Conservation (phyloP, 2,797 vertebrate genomes). For the Sciurus vulgaris region DNA sequence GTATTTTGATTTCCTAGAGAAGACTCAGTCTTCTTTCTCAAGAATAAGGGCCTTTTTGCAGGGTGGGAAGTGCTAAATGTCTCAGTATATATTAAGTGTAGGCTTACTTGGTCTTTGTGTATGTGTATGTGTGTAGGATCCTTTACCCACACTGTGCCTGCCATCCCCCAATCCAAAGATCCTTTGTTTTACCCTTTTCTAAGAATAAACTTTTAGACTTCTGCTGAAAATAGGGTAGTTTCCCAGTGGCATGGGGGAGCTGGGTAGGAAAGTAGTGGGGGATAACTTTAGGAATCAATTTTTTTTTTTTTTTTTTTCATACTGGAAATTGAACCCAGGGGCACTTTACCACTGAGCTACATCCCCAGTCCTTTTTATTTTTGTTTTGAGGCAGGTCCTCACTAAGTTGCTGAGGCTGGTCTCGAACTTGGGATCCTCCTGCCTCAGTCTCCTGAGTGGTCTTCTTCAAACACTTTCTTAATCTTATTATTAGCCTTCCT, state of each 20-base stretch:
- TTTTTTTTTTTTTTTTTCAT: too few relatives aligned
- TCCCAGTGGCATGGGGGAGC: neutral
- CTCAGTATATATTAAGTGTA: neutral
- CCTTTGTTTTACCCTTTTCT: slow-evolving; percentile 39
- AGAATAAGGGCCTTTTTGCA: neutral
- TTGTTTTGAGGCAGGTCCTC: too few relatives aligned
- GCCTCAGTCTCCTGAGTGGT: too few relatives aligned
- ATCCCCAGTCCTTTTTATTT: too few relatives aligned
- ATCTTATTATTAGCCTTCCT: neutral
- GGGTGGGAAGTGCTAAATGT: neutral
- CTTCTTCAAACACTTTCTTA: neutral
- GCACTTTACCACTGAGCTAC: too few relatives aligned
- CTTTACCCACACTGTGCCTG: neutral
- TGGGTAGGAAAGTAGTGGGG: too few relatives aligned
- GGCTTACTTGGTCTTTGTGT: neutral
- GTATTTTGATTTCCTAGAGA: neutral
- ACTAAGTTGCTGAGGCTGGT: too few relatives aligned
- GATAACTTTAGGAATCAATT: neutral
- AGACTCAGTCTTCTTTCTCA: neutral
- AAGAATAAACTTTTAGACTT: slow-evolving; percentile 4
- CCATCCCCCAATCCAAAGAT: slow-evolving; percentile 1
- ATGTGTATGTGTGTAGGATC: neutral
- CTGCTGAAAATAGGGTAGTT: neutral
- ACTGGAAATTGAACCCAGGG: too few relatives aligned
- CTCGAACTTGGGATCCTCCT: too few relatives aligned